Conservation (phyloP, 2,888 invertebrate genomes). For the Mechanitis mazaeus region DNA sequence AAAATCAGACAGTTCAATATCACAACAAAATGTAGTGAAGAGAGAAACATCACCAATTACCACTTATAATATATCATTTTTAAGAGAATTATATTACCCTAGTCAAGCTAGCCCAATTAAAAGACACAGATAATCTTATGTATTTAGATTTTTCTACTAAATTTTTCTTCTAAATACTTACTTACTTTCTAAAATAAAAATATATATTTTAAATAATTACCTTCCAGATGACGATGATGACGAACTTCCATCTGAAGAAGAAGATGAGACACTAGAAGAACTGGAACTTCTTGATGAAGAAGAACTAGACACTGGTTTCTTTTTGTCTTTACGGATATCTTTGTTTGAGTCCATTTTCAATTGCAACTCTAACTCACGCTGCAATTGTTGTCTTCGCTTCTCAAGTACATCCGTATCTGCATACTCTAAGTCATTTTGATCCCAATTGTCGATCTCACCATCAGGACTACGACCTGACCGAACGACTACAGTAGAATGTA, state of each 20-base stretch:
- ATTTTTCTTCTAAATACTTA: no score
- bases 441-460: slow-evolving; percentile 84
- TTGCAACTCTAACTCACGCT: slow-evolving; percentile 86
- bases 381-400: slow-evolving; percentile 83
- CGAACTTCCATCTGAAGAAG: slow-evolving; percentile 80
- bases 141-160: no score
- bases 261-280: slow-evolving; percentile 79
- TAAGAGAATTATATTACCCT: no score
- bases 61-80: no score
- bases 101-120: no score
- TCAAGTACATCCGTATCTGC: slow-evolving; percentile 88
- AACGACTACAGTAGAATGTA: slow-evolving; percentile 80
- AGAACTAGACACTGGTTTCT: slow-evolving; percentile 81
- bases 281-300: slow-evolving; percentile 82
- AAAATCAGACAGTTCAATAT: no score
- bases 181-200: no score
- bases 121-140: no score
- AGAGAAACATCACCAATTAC: no score
- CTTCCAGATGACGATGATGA: slow-evolving; percentile 78
- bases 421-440: slow-evolving; percentile 86
- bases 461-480: slow-evolving; percentile 78
- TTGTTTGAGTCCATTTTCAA: slow-evolving; percentile 84
- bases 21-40: no score
- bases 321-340: slow-evolving; percentile 81
- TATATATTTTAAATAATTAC: slow-evolving; percentile 34